Conservation (phyloP, 2,113 vertebrate species). For the Hirundichthys speculiger region DNA sequence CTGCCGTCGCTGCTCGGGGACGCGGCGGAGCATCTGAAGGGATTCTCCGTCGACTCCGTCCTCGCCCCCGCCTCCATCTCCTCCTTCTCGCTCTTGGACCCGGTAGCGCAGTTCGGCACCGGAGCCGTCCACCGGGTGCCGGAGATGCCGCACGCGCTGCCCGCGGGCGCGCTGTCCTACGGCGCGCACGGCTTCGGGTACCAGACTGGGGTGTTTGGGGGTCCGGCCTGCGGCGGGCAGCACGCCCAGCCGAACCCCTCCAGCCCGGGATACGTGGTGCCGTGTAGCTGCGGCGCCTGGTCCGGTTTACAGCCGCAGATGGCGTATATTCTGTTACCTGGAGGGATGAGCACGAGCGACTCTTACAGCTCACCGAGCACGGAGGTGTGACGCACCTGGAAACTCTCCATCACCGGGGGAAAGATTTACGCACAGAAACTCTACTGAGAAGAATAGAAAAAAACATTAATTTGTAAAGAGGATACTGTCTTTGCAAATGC, state of each 20-base stretch:
- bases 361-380: conserved; percentile 84
- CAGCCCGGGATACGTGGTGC: conserved; percentile 91
- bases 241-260: conserved; percentile 89
- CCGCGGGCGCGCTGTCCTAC: conserved; percentile 88
- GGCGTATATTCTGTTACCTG: conserved; percentile 95
- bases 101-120: conserved; percentile 87
- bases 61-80: conserved; percentile 85
- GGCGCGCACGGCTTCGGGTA: conserved; percentile 89
- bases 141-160: conserved; percentile 88
- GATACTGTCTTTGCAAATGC: too few species aligned
- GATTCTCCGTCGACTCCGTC: conserved; percentile 88
- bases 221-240: conserved; percentile 88
- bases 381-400: conserved; percentile 21
- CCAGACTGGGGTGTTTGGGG: conserved; percentile 89
- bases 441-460: too few species aligned
- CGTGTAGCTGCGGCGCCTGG: conserved; percentile 95
- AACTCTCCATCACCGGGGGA: background rate
- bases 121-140: conserved; percentile 91
- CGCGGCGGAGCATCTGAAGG: conserved; percentile 88
- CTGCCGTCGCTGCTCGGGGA: conserved; percentile 89
- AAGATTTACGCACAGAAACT: conserved; percentile 10
- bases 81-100: conserved; percentile 90
- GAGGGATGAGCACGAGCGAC: conserved; percentile 88
- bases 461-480: too few species aligned
- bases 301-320: conserved; percentile 93